Conservation (phyloP, 1,140 invertebrate genomes). For the Drosophila malerkotliana region DNA sequence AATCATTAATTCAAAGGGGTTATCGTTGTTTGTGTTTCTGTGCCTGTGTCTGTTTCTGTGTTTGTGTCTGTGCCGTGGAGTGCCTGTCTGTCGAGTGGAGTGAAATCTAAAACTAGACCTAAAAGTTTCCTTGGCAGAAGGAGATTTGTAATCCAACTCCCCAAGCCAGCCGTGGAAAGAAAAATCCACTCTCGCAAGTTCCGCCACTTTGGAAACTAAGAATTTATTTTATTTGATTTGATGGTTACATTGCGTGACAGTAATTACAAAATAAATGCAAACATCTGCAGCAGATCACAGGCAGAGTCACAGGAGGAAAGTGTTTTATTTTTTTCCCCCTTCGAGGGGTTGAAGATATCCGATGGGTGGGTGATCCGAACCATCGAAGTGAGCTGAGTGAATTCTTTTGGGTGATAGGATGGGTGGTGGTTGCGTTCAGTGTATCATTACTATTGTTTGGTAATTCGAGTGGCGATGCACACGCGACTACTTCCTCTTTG, state of each 20-base stretch:
- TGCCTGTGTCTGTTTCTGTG: not conserved
- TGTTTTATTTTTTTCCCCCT: conserved; percentile 20
- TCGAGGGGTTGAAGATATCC: conserved; percentile 10
- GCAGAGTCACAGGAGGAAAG: conserved; percentile 36
- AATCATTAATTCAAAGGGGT: conserved; percentile 49
- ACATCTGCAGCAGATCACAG: conserved; percentile 72
- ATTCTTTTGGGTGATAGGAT: not conserved
- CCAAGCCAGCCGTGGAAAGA: conserved; percentile 1
- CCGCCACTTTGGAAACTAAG: conserved; percentile 35
- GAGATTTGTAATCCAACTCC: conserved; percentile 24
- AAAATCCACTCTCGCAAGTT: conserved; percentile 29
- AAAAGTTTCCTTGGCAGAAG: conserved; percentile 11
- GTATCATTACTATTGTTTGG: conserved; percentile 45
- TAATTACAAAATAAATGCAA: conserved; percentile 82
- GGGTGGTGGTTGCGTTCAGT: conserved; percentile 27
- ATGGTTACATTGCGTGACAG: conserved; percentile 79
- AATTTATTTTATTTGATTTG: conserved; percentile 78
- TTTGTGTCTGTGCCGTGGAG: not conserved
- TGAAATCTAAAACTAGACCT: conserved; percentile 27
- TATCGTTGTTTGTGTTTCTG: not conserved
- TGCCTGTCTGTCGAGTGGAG: not conserved
- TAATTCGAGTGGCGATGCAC: conserved; percentile 70
- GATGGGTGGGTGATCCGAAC: conserved; percentile 4
- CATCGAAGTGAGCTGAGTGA: conserved; percentile 3
- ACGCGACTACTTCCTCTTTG: conserved; percentile 43